These are phyloP conservation scores for Agraylea sexmaculata DNA, from an alignment of 1,140 invertebrate species.

Conservation along the genomic window DNA sequence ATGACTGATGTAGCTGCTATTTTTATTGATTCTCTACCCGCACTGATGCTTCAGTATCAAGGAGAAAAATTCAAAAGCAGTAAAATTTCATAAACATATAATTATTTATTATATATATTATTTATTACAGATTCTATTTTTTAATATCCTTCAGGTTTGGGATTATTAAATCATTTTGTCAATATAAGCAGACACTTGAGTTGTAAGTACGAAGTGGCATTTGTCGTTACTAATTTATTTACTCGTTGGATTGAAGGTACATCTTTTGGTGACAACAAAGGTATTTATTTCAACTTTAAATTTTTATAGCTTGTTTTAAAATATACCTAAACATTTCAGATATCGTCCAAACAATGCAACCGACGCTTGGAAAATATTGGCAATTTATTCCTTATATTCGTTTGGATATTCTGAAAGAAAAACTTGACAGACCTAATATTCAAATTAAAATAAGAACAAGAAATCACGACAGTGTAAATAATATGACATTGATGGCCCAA, in stretches of 20 bases:
- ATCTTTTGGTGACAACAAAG: slow-evolving; percentile 26
- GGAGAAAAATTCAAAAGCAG: slow-evolving; percentile 34
- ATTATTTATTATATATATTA: no score
- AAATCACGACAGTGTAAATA: no score
- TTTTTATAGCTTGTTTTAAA: slow-evolving; percentile 19
- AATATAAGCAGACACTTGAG: slow-evolving; percentile 42
- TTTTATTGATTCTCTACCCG: slow-evolving; percentile 52
- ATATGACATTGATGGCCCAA: no score
- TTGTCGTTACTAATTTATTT: slow-evolving; percentile 48
- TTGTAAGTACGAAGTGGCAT: slow-evolving; percentile 35
- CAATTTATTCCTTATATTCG: slow-evolving; percentile 33
- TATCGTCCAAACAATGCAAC: slow-evolving; percentile 28
- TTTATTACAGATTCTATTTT: no score
- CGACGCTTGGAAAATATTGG: slow-evolving; percentile 42
- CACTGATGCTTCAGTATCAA: slow-evolving; percentile 37
- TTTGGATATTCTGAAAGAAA: slow-evolving; percentile 23
- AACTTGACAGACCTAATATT: slow-evolving; percentile 11
- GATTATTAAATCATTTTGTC: slow-evolving; percentile 42
- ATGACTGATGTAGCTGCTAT: slow-evolving; percentile 36
- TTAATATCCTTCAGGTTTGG: slow-evolving; percentile 26
- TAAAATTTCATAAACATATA: slow-evolving; percentile 34
- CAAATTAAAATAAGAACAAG: slow-evolving; percentile 19
- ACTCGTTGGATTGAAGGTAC: slow-evolving; percentile 43
- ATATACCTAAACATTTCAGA: slow-evolving; percentile 8
- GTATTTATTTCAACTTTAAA: slow-evolving; percentile 26